Conservation (phyloP, 2,113 vertebrate species). For the Salvator merianae region DNA sequence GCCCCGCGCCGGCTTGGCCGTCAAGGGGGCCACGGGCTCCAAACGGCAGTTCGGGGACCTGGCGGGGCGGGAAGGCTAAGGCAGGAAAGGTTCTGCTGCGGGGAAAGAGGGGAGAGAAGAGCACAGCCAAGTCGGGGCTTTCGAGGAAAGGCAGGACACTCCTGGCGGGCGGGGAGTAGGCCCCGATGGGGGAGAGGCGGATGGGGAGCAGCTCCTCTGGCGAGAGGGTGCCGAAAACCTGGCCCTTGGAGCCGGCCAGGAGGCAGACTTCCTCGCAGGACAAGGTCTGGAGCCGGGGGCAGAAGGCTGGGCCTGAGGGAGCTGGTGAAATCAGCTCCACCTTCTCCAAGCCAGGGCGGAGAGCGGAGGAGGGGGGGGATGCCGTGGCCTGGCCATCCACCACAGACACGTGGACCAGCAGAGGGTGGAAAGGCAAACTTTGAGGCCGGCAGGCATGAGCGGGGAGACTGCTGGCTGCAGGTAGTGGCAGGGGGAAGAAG, state of each 20-base stretch:
- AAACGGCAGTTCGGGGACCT: conserved; percentile 52
- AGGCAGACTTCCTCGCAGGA: conserved; percentile 36
- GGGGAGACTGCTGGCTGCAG: conserved; percentile 21
- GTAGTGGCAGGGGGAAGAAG: not conserved
- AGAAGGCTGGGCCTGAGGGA: not conserved
- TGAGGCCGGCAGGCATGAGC: not conserved
- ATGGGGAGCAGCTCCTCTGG: conserved; percentile 76
- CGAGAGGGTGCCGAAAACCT: conserved; percentile 6
- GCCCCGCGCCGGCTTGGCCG: not conserved
- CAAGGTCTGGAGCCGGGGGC: conserved; percentile 15
- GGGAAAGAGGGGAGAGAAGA: conserved; percentile 87
- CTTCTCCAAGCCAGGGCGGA: conserved; percentile 2
- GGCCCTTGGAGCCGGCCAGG: conserved; percentile 1
- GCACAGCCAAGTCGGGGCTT: conserved; percentile 71
- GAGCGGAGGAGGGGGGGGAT: conserved; percentile 2
- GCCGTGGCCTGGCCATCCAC: conserved; percentile 43
- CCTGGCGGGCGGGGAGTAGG: conserved; percentile 84
- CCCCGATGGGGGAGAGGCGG: conserved; percentile 87
- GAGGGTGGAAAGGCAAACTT: conserved; percentile 21
- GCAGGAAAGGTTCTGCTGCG: conserved; percentile 84
- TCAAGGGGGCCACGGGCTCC: not conserved
- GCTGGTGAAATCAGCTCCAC: not conserved
- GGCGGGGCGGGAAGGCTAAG: conserved; percentile 71
- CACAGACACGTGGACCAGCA: conserved; percentile 62
- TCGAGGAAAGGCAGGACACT: conserved; percentile 74